Base-by-base conservation (phyloP, 2,113 vertebrate genomes). In the Gorsachius goisagi region DNA sequence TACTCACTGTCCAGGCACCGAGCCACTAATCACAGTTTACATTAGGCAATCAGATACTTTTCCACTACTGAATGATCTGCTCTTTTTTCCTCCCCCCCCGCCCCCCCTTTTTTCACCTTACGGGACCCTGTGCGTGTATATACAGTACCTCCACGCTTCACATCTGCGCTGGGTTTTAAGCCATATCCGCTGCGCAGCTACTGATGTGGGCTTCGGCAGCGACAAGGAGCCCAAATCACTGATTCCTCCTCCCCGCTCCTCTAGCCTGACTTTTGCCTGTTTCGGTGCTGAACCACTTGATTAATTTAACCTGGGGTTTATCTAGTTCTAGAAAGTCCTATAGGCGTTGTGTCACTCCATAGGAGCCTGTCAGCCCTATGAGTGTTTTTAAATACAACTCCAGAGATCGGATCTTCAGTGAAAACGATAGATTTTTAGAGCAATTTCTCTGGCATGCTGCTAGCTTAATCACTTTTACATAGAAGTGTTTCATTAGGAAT, bases 11-110 rank as follows among this genome's bases (percentile, higher is more conserved):
- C 77, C 83, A 96, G 95, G 75, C 94, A 84, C 72, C 0, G 89
- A 78, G 93, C 88, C 93, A 82, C 64, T 68, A 94, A 91, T 81
- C 94, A 90, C 86, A 97, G 93, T 88, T 90, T 97, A 88, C 88
- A 78, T 91, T 87, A 95, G 90, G 91, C 87, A 95, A 95, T 37
- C 69, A 86, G 68, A 96, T 93, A 91, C 71, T 90, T 89, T 92
- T 88, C 92, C 83, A 89, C 94, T 76, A 69, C 79, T 62, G 75
- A 95, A 78, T 64, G 75, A 50, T 95, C 78, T 81, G 80, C 49
- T 85, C 73, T 92, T 68, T 16, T 30, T 58, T n/a, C 8, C 8
- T 5, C 49, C 18, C 17, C 4, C 20, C 3, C 24, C 35, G 11
- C 17, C 24, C 35, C 12, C 14, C 7, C 5, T 45, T 88, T 87